Base-by-base conservation (phyloP, 2,888 invertebrate species). In the Cosmia trapezina region DNA sequence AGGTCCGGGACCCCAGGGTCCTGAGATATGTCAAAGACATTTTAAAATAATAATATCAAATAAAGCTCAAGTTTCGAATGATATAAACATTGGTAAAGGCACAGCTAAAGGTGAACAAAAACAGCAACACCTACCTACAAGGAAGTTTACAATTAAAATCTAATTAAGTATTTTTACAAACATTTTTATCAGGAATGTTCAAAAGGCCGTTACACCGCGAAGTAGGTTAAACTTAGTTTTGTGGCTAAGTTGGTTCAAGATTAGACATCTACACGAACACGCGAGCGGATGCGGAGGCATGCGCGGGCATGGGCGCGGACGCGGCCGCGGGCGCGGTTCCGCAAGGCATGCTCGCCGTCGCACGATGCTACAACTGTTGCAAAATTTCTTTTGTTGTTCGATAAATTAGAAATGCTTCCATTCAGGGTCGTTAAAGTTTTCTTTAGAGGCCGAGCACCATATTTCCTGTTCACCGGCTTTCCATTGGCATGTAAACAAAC, bases 341-440 rank as follows among this genome's bases (percentile, higher is more conserved):
- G 59, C 67, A 66, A 73, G 85, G 81, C 89, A 82, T 85, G 87
- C 88, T 85, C 83, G 80, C 83, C 84, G 81, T 83, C 81, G 73
- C 83, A 84, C 83, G 84, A 82, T 83, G 87, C 86, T 90, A 89
- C 90, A 91, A 91, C 90, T 89, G 90, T 91, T 91, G 88, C 90
- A 90, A 93, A 94, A 93, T 93, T 92, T 87, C 90, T 93, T 93
- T 92, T 92, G 91, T 93, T 93, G 86, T 89, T 89, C 88, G 88
- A 90, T 91, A 91, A 91, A 91, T 92, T 92, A 90, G 86, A 88
- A 92, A 92, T 91, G 89, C 90, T 91, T 89, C 83, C 84, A 88
- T 90, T 89, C 86, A 87, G 84, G 82, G 83, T 86, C 84, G 78
- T 77, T 69, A 83, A 88, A 89, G 83, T 90, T 89, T 89, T 89